phyloP scores from a whole-genome alignment of 1,140 invertebrate species.

The Drosophila melanogaster region DNA sequence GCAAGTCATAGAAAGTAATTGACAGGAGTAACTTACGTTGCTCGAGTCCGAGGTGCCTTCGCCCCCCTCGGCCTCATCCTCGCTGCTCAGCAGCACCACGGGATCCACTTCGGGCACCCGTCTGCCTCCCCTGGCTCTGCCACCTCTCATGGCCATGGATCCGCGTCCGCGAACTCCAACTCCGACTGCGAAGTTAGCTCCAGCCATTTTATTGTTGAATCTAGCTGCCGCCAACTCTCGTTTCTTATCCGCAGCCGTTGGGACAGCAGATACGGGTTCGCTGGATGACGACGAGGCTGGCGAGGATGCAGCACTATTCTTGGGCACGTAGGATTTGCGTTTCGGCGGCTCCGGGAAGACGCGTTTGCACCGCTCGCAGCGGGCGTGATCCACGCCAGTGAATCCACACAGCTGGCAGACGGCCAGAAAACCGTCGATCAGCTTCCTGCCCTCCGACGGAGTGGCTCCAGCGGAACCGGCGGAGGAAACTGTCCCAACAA shows the following conservation, averaged over 20 bases:
- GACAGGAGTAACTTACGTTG: constrained; percentile 47
- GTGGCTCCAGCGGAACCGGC: constrained; percentile 69
- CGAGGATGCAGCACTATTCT: constrained; percentile 41
- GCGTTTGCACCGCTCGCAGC: constrained; percentile 88
- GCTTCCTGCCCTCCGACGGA: constrained; percentile 84
- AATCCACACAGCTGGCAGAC: constrained; percentile 90
- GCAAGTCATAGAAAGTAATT: not conserved
- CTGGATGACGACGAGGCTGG: constrained; percentile 54
- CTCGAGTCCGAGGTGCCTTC: constrained; percentile 50
- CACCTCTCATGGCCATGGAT: constrained; percentile 64
- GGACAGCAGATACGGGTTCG: constrained; percentile 52
- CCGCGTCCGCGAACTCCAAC: constrained; percentile 45
- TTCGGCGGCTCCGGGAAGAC: constrained; percentile 87
- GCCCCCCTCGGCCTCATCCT: constrained; percentile 85
- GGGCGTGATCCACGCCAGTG: constrained; percentile 89
- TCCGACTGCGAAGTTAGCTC: constrained; percentile 14
- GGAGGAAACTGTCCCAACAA: constrained; percentile 34
- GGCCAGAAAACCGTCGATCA: constrained; percentile 88
- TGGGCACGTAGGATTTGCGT: constrained; percentile 85
- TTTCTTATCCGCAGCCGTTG: constrained; percentile 73
- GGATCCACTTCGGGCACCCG: constrained; percentile 86
- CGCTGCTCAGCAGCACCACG: constrained; percentile 88
- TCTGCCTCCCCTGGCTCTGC: constrained; percentile 60
- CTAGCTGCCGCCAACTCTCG: constrained; percentile 44
- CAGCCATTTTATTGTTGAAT: constrained; percentile 33